Base-by-base conservation (phyloP, 1,140 invertebrate genomes). In the Saxidomus purpurata region DNA sequence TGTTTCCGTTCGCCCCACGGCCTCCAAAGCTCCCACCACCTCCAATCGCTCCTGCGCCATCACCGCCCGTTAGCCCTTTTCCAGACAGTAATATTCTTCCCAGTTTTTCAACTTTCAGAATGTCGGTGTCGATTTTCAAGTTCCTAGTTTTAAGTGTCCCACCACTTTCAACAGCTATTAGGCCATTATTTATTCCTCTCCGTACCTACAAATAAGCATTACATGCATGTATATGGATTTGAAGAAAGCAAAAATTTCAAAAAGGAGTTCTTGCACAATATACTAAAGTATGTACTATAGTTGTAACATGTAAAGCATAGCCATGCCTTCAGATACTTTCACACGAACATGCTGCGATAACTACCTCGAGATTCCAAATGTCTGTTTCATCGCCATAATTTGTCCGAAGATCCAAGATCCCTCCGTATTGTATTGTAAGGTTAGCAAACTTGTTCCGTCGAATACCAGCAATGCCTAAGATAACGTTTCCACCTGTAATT, bases 391-490 rank as follows among this genome's bases (percentile, higher is more conserved):
- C 67, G 31, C 91, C 93, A 84, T 90, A 90, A 36, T 86, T 74
- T 84, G 88, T 91, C 22, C 49, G 80, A 19, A 93, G 77, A 34
- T 90, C 87, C 25, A 93, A 67, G 3, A 69, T 74, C 0, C 87
- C 92, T 25, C 89, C 90, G 67, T 94, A 84, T 61, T 93, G 92
- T 59, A 94, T 74, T 40, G 93, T 93, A 15, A 93, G 47, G 22
- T 91, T 91, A 34, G 90, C 71, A 61, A 94, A 92, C 25, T 63
- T 74, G 15, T 93, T 67, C 15, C 67, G 25, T n/a, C 92, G 76
- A 6, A 43, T 31, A 40, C 86, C 89, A 17, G 90, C 89, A 34
- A 88, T 40, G 36, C 93, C 92, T 67, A 91, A 69, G 8, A 52
- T 82, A 8, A 93, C 63, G 22, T 67, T 90, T 19, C 77, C 85